Percentiles rank a stretch among this genome's conserved stretches.
Evolutionary conservation across 2,797 vertebrate genomes (phyloP).

Genomic region (Enteromius trimaculatus): DNA sequence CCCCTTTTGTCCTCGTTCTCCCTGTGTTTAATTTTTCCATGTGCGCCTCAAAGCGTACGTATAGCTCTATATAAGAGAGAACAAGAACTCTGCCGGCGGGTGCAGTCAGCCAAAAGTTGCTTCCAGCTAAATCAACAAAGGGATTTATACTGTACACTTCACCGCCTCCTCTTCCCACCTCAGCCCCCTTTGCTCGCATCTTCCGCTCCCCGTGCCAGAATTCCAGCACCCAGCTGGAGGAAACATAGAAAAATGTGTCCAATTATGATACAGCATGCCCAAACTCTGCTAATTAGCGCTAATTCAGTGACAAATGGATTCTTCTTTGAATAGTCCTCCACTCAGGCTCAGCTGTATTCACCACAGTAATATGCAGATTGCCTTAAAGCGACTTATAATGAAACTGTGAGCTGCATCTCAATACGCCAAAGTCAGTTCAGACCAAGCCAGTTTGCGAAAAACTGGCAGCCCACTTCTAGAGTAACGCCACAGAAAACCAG

Average conservation of each 20-base stretch:
- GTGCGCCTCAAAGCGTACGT: slow-evolving; percentile 12
- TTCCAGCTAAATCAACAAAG: slow-evolving; percentile 49
- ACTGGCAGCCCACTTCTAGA: slow-evolving; percentile 4
- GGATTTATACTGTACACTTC: slow-evolving; percentile 40
- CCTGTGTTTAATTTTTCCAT: slow-evolving; percentile 43
- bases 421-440: slow-evolving; percentile 10
- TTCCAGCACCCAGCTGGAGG: slow-evolving; percentile 80
- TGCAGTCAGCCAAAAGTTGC: slow-evolving; percentile 44
- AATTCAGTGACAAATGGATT: slow-evolving; percentile 85
- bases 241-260: slow-evolving; percentile 81
- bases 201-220: slow-evolving; percentile 28
- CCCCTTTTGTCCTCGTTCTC: slow-evolving; percentile 30
- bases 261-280: slow-evolving; percentile 82
- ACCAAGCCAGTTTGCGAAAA: slow-evolving; percentile 8
- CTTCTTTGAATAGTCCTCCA: slow-evolving; percentile 56
- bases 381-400: slow-evolving; percentile 81
- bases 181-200: slow-evolving; percentile 38
- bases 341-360: slow-evolving; percentile 81
- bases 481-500: slow-evolving; percentile 41
- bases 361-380: slow-evolving; percentile 80
- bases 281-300: slow-evolving; percentile 84
- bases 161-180: slow-evolving; percentile 43
- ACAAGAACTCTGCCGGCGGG: slow-evolving; percentile 27
- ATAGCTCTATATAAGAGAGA: slow-evolving; percentile 42
- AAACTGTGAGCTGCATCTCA: slow-evolving; percentile 67